Evolutionary conservation across 2,888 invertebrate species (phyloP).

Genomic region (Harpalus rubripes): DNA sequence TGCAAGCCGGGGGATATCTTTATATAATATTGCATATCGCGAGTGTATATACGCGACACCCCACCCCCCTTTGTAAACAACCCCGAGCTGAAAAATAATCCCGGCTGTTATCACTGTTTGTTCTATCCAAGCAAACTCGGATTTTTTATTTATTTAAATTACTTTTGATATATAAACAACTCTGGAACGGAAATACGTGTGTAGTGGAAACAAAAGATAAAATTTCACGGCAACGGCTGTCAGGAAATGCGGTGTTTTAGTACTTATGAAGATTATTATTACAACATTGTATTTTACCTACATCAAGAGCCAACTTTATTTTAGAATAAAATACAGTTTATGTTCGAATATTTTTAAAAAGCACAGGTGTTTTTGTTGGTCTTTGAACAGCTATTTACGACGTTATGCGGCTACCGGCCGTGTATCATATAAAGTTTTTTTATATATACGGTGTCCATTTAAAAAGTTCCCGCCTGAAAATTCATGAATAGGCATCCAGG

Average conservation of each 20-base stretch:
- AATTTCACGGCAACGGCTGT: background rate
- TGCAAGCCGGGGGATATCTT: slow-evolving; percentile 35
- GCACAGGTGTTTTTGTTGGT: no score
- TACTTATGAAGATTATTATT: slow-evolving; percentile 20
- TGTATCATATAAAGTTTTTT: no score
- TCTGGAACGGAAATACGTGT: slow-evolving; percentile 22
- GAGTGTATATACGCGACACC: background rate
- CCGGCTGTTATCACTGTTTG: slow-evolving; percentile 58
- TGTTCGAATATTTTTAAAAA: no score
- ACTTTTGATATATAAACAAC: slow-evolving; percentile 53
- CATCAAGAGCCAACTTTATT: no score
- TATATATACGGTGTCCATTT: no score
- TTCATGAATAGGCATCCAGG: no score
- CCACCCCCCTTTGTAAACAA: slow-evolving; percentile 15
- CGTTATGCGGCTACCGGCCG: no score
- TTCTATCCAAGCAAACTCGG: slow-evolving; percentile 26
- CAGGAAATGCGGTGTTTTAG: background rate
- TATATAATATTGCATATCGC: slow-evolving; percentile 65
- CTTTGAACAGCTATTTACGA: no score
- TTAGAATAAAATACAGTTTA: no score
- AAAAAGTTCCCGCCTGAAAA: no score
- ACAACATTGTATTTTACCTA: no score
- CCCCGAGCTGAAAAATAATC: slow-evolving; percentile 59
- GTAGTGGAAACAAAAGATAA: slow-evolving; percentile 35
- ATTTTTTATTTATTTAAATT: slow-evolving; percentile 64